phyloP scores from a whole-genome alignment of 2,888 invertebrate species.

The Cerastis rubricosa region DNA sequence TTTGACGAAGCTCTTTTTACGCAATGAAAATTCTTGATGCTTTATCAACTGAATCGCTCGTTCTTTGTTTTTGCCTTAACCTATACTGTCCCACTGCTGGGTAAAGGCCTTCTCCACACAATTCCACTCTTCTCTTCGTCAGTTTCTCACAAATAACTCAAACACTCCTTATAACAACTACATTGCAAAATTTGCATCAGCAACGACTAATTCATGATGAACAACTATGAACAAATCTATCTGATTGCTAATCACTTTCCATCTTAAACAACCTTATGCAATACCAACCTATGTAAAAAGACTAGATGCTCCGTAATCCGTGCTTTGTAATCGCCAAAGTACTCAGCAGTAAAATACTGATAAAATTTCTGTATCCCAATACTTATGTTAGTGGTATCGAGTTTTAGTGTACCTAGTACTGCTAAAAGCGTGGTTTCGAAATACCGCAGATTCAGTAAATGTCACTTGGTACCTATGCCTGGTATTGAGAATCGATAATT shows the following conservation, averaged over 20 bases:
- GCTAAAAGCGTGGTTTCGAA: constrained; percentile 45
- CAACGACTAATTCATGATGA: background rate
- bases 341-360: constrained; percentile 27
- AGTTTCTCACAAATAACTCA: too few relatives aligned
- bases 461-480: constrained; percentile 13
- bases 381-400: constrained; percentile 4
- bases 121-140: too few relatives aligned
- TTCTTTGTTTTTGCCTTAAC: too few relatives aligned
- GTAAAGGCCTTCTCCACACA: too few relatives aligned
- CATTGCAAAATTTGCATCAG: background rate
- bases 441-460: constrained; percentile 38
- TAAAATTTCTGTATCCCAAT: constrained; percentile 13
- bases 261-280: background rate
- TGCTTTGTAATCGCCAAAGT: constrained; percentile 5
- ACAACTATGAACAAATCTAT: background rate
- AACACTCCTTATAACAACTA: too few relatives aligned
- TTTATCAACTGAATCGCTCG: background rate
- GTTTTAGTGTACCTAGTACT: constrained; percentile 22
- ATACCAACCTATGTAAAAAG: background rate
- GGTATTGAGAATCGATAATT: constrained; percentile 3
- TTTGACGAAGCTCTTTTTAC: background rate
- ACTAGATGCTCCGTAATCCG: background rate
- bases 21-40: background rate
- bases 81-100: too few relatives aligned
- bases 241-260: constrained; percentile 1